phyloP scores from a whole-genome alignment of 1,140 invertebrate genomes.

The Cotesia glomerata region DNA sequence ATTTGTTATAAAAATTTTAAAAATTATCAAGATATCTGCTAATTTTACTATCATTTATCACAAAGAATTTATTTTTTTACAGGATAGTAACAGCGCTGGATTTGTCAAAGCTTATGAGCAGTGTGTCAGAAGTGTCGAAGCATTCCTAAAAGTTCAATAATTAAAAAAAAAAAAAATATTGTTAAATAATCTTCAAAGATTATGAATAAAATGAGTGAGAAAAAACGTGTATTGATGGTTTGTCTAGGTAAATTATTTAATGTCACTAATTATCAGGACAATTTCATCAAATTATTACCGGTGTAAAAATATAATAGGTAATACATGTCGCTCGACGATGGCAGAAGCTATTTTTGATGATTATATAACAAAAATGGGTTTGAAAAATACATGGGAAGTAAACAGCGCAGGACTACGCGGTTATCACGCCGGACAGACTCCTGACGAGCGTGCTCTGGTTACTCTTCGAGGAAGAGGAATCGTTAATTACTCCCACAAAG shows the following conservation, averaged over 20 bases:
- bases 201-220: background rate
- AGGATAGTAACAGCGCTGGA: constrained; percentile 68
- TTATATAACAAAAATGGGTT: constrained; percentile 68
- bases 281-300: no score
- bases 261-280: no score
- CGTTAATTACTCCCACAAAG: constrained; percentile 75
- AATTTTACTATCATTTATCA: no score
- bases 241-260: background rate
- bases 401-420: constrained; percentile 86
- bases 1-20: no score
- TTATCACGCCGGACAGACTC: constrained; percentile 84
- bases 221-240: background rate
- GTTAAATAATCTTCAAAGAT: background rate
- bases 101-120: constrained; percentile 77
- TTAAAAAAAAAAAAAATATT: background rate
- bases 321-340: constrained; percentile 92
- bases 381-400: constrained; percentile 75
- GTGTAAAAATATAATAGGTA: background rate
- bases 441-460: constrained; percentile 77
- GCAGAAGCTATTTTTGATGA: constrained; percentile 89
- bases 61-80: no score
- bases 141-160: constrained; percentile 66
- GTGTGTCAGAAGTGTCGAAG: constrained; percentile 69
- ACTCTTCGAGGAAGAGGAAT: constrained; percentile 74
- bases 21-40: no score